A percentile compares a stretch with the other conserved stretches of the same genome.
These are phyloP conservation scores for Notarius lentiginosus DNA, from an alignment of 2,113 vertebrate genomes.

Conservation along the genomic window DNA sequence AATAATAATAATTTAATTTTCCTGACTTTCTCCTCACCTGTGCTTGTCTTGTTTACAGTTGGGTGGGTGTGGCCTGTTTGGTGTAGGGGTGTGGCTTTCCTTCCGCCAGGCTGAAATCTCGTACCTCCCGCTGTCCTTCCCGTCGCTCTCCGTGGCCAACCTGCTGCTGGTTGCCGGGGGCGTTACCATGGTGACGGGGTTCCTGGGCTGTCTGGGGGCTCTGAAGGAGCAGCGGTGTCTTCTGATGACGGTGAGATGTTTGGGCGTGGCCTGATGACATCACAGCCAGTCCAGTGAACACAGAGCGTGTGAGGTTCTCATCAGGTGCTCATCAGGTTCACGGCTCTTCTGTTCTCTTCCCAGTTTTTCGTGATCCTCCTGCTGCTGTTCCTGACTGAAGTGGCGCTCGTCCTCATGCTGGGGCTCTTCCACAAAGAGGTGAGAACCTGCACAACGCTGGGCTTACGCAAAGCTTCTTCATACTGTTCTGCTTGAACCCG, in stretches of 20 bases:
- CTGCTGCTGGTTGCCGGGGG: conserved; percentile 79
- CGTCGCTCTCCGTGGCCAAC: conserved; percentile 80
- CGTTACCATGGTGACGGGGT: conserved; percentile 83
- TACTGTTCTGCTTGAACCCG: background rate
- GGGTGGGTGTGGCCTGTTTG: conserved; percentile 81
- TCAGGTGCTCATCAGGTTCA: background rate
- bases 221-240: conserved; percentile 83
- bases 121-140: conserved; percentile 80
- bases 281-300: conserved; percentile 1
- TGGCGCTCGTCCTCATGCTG: conserved; percentile 70
- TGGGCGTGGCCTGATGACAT: background rate
- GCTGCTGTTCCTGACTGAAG: conserved; percentile 78
- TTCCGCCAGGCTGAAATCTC: conserved; percentile 81
- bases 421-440: conserved; percentile 77
- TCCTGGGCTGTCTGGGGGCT: conserved; percentile 83
- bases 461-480: background rate
- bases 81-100: conserved; percentile 82
- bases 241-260: conserved; percentile 72
- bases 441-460: conserved; percentile 44
- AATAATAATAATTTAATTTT: background rate
- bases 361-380: conserved; percentile 83
- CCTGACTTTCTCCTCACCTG: background rate
- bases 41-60: conserved; percentile 70
- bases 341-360: conserved; percentile 5
- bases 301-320: background rate